These are phyloP conservation scores for Cosmorhoe ocellata DNA, from an alignment of 2,888 invertebrate species.

Conservation along the genomic window DNA sequence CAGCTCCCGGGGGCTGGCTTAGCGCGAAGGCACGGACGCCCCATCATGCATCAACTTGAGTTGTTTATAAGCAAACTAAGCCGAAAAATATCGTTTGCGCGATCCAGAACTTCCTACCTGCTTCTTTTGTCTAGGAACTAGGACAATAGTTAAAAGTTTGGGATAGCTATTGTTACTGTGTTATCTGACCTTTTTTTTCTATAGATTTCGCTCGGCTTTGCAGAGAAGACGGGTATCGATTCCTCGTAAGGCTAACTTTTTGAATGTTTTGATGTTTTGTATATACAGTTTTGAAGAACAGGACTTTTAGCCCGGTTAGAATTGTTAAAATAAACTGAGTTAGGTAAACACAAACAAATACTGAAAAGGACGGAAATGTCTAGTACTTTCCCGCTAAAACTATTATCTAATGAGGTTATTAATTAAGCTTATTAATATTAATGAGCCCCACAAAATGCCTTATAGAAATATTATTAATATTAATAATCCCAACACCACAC, in stretches of 20 bases:
- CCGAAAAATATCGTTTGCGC: slow-evolving; percentile 54
- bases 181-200: slow-evolving; percentile 26
- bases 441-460: no score
- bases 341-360: no score
- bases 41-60: slow-evolving; percentile 11
- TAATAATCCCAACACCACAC: no score
- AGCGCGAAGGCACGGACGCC: slow-evolving; percentile 76
- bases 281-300: no score
- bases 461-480: no score
- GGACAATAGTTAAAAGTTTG: slow-evolving; percentile 43
- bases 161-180: slow-evolving; percentile 44
- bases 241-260: slow-evolving; percentile 18
- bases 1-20: slow-evolving; percentile 66
- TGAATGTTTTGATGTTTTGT: slow-evolving; percentile 10
- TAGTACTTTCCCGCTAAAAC: no score
- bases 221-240: slow-evolving; percentile 16
- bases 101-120: slow-evolving; percentile 65
- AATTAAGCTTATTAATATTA: no score
- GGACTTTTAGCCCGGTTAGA: no score
- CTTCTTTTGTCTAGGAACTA: slow-evolving; percentile 52
- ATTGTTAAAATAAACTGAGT: no score
- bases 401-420: no score
- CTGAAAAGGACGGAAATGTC: no score
- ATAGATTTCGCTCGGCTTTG: slow-evolving; percentile 1
- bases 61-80: slow-evolving; percentile 39